phyloP scores from a whole-genome alignment of 2,888 invertebrate species.

The Dolomedes plantarius region DNA sequence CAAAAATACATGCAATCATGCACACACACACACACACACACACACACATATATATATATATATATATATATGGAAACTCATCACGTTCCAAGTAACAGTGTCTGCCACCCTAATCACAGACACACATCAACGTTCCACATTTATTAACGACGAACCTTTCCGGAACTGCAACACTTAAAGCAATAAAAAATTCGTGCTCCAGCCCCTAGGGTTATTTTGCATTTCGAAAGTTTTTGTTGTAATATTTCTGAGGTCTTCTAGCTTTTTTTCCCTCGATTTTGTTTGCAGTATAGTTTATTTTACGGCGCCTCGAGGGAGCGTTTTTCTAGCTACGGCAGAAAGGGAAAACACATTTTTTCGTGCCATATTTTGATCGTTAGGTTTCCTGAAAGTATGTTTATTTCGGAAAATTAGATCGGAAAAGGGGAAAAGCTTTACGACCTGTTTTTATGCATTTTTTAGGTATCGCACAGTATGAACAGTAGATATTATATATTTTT shows the following conservation, averaged over 20 bases:
- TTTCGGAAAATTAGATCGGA: background rate
- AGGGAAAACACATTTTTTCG: background rate
- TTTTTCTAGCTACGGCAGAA: background rate
- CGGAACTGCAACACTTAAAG: background rate
- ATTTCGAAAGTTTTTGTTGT: background rate
- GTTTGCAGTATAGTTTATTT: background rate
- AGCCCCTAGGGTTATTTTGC: background rate
- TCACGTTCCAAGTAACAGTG: no score
- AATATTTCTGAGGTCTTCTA: background rate
- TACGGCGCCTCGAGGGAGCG: background rate
- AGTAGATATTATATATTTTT: no score
- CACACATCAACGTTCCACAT: no score
- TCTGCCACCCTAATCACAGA: no score
- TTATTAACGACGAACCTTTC: no score
- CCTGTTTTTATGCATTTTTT: background rate
- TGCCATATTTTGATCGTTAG: background rate
- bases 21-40: no score
- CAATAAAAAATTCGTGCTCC: background rate
- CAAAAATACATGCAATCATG: no score
- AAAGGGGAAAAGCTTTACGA: background rate
- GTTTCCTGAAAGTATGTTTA: background rate
- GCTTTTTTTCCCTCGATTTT: background rate
- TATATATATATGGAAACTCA: no score
- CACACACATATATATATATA: no score
- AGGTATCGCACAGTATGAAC: background rate